Evolutionary conservation across 2,797 vertebrate genomes (phyloP).

Genomic region (Sebastes miniatus): DNA sequence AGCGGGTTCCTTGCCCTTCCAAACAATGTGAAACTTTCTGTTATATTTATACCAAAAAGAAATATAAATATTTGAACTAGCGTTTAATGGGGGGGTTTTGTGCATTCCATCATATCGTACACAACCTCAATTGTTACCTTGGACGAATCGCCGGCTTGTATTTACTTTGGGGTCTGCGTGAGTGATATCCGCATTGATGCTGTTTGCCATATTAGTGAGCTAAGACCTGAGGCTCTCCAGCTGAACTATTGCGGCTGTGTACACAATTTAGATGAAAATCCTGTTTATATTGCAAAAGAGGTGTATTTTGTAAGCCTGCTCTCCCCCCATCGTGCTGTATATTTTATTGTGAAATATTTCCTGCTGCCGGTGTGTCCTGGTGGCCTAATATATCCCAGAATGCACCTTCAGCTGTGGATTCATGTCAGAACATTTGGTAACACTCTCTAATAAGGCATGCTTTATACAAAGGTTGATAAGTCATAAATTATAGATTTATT

Average conservation of each 20-base stretch:
- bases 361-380: slow-evolving; percentile 53
- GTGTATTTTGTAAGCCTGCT: slow-evolving; percentile 77
- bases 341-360: slow-evolving; percentile 77
- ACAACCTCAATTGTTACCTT: slow-evolving; percentile 83
- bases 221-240: slow-evolving; percentile 77
- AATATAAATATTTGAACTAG: slow-evolving; percentile 84
- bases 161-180: slow-evolving; percentile 76
- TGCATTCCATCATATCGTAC: slow-evolving; percentile 75
- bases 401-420: slow-evolving; percentile 45
- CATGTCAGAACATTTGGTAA: not conserved
- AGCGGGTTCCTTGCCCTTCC: slow-evolving; percentile 62
- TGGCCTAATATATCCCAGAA: slow-evolving; percentile 44
- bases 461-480: not conserved
- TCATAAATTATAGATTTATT: not conserved
- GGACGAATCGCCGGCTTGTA: slow-evolving; percentile 65
- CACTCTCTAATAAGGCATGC: not conserved
- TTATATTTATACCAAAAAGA: slow-evolving; percentile 78
- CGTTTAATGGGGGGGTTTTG: slow-evolving; percentile 64
- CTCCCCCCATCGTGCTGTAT: slow-evolving; percentile 51
- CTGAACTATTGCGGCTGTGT: slow-evolving; percentile 75
- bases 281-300: slow-evolving; percentile 84
- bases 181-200: slow-evolving; percentile 68
- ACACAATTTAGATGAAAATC: slow-evolving; percentile 80
- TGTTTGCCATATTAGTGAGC: slow-evolving; percentile 76
- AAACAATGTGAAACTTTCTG: slow-evolving; percentile 79